Conservation (phyloP, 1,140 invertebrate species). For the Chrysopa pallens region DNA sequence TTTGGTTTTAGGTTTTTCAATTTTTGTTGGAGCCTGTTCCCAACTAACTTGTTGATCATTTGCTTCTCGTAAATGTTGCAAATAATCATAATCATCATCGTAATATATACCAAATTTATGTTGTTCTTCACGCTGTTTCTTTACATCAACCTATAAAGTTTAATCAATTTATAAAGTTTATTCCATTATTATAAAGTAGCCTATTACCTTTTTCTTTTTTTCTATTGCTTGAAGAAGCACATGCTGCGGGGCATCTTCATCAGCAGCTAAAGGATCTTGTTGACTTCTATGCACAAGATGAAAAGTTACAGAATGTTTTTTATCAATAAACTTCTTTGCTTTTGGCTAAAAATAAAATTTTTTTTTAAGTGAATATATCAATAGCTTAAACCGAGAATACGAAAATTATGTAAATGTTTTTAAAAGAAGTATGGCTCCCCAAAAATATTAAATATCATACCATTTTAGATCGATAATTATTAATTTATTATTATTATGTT, state of each 20-base stretch:
- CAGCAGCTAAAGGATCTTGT: constrained; percentile 72
- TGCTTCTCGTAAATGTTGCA: constrained; percentile 74
- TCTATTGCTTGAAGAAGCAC: constrained; percentile 50
- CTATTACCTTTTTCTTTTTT: constrained; percentile 7
- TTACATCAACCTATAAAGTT: constrained; percentile 14
- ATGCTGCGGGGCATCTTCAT: constrained; percentile 72
- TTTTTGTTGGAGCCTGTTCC: constrained; percentile 9
- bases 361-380: too few species aligned
- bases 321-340: constrained; percentile 81
- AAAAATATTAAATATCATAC: too few species aligned
- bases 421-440: too few species aligned
- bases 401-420: too few species aligned
- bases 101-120: constrained; percentile 86
- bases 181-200: not conserved
- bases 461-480: too few species aligned
- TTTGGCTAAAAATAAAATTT: constrained; percentile 35
- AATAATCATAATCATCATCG: constrained; percentile 91
- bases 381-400: too few species aligned
- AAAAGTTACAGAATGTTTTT: constrained; percentile 81
- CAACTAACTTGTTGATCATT: constrained; percentile 25
- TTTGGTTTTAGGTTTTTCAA: constrained; percentile 16
- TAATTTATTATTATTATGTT: too few species aligned
- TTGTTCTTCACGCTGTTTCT: constrained; percentile 56
- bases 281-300: constrained; percentile 83
- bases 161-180: not conserved